Base-by-base conservation (phyloP, 2,888 invertebrate species). In the Cecidostiba fungosa region DNA sequence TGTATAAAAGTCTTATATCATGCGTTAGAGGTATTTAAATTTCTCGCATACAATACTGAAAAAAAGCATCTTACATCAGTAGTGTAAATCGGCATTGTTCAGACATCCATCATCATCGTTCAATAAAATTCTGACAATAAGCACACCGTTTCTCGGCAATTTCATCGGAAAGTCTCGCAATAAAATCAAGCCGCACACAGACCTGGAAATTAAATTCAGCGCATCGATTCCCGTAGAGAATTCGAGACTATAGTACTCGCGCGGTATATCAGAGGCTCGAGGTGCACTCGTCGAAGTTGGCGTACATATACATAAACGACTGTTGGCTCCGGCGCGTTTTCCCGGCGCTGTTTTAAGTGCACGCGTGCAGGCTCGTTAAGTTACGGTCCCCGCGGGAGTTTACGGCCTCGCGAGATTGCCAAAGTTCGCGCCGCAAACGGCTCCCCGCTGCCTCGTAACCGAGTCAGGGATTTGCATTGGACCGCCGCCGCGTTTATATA, bases 401-500 rank as follows among this genome's bases (percentile, higher is more conserved):
- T 85, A 80, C 82, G 84, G 69, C 77, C 82, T 87, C 85, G 81
- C 81, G 85, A 88, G 88, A 89, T 88, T 88, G 88, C 87, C 88
- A 86, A 89, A 89, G 89, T 90, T 90, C 59, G 80, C 59, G 26
- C 73, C 73, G 26, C 74, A 87, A 90, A 90, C 88, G 89, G 87
- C 88, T 89, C 90, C 89, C 89, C 77, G 82, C 82, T 87, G 89
- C 82, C 87, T 89, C 87, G 87, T 90, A 86, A 86, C 73, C 78
- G 74, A 73, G 73, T 77, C 82, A 82, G 85, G 87, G 88, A 86
- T 89, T 88, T 87, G 85, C 88, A 88, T 88, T 79, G 73, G 32
- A 4, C 59, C 76, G 23, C 47, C 14, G 14, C 5, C 74, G 32
- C 79, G 54, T 74, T 50, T 77, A 81, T 32, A 66, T 74, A 69